Base-by-base conservation (phyloP, 2,113 vertebrate species). In the Penelope pileata region DNA sequence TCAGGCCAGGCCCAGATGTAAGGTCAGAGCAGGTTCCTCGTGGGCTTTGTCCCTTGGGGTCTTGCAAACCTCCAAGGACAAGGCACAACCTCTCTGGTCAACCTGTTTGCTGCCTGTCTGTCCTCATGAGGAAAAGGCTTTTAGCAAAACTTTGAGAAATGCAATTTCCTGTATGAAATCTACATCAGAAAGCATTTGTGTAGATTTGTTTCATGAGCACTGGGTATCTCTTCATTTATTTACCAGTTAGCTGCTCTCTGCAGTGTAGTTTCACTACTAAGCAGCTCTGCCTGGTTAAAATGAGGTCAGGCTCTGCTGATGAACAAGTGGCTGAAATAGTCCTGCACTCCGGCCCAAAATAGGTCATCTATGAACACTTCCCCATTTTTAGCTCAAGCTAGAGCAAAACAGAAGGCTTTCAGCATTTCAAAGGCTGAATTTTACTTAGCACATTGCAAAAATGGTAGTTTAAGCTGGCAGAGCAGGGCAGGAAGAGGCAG, bases 271-370 rank as follows among this genome's bases (percentile, higher is more conserved):
- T 80, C 34, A 42, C 85, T 87, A 77, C 69, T 84, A 87, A 92
- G 59, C 59, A 76, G 73, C 90, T 60, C 45, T 69, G n/a, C 22
- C 88, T 50, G 79, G 66, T 95, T 68, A 91, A 90, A 96, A 97
- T 34, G 36, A 94, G 94, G 93, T 95, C 94, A 96, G 73, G 67
- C 38, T 89, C 42, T 79, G 64, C 48, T 87, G 76, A 95, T 1
- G 16, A 93, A 72, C 81, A 82, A 16, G 4, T 36, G 13, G 86
- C 62, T 88, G 91, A 87, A 95, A 93, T 42, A 60, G 88, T 88
- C 73, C 76, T 78, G 51, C 17, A 40, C 79, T 53, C 63, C 40
- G 87, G 91, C 42, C 90, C 95, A 84, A 97, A 97, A 90, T 5
- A 96, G 94, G 83, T 86, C 70, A 92, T 64, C 56, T 93, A 34